A percentile compares a stretch with the other conserved stretches of the same genome.
These are phyloP conservation scores for Mionectes macconnelli DNA, from an alignment of 2,113 vertebrate species.

Conservation along the genomic window DNA sequence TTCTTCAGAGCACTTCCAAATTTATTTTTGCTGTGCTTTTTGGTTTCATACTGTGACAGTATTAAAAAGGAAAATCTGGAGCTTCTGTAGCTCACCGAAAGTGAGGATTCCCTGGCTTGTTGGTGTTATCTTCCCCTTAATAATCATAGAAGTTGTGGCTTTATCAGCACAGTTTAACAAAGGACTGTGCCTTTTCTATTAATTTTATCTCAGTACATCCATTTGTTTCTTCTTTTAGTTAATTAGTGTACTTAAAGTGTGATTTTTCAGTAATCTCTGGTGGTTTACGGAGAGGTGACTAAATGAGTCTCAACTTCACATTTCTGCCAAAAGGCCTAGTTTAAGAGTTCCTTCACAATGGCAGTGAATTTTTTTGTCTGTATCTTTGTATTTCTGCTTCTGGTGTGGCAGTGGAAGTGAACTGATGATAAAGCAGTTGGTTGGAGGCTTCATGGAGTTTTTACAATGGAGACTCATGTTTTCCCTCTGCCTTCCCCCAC, in stretches of 20 bases:
- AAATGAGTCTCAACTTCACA: accelerated
- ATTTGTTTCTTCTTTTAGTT: accelerated
- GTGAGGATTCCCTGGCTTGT: accelerated
- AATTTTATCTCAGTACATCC: background rate
- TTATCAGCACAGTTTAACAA: background rate
- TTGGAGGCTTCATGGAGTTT: background rate
- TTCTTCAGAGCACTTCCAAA: accelerated
- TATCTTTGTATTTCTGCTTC: background rate
- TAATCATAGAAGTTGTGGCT: background rate
- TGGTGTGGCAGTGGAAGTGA: background rate
- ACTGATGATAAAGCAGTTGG: background rate
- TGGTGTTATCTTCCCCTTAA: background rate
- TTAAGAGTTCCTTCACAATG: background rate
- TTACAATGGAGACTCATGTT: background rate
- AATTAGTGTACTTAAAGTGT: background rate
- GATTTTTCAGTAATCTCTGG: background rate
- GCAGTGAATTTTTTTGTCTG: background rate
- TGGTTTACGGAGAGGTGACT: background rate
- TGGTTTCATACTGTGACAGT: accelerated
- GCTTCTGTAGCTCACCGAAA: background rate
- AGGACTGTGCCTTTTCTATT: background rate
- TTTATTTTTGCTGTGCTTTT: background rate
- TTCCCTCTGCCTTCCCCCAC: background rate
- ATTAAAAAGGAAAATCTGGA: accelerated
- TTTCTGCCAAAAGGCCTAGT: background rate